Evolutionary conservation across 1,140 invertebrate genomes (phyloP).

Genomic region (Drosophila navojoa): DNA sequence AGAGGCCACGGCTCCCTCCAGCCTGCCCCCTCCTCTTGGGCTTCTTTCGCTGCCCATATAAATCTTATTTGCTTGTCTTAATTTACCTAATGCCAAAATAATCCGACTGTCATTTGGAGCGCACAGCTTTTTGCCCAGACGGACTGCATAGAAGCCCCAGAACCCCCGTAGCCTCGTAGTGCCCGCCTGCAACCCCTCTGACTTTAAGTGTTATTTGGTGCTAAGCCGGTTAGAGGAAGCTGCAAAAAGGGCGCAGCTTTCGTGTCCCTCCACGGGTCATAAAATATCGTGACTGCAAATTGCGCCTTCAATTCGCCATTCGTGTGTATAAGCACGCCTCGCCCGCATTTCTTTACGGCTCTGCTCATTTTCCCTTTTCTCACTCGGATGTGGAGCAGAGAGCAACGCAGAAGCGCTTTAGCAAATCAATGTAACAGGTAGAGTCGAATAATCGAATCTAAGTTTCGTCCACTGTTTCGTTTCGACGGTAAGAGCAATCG

Average conservation of each 20-base stretch:
- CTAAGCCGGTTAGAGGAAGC: conserved; percentile 37
- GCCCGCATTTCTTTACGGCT: too few species aligned
- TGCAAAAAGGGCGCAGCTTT: conserved; percentile 24
- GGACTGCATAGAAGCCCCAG: not conserved
- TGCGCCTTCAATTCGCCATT: conserved; percentile 30
- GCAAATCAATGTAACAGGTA: too few species aligned
- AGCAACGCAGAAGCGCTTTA: not conserved
- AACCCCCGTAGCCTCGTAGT: too few species aligned
- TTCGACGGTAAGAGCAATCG: too few species aligned
- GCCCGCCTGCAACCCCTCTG: not conserved
- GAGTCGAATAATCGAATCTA: too few species aligned
- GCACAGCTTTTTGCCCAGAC: conserved; percentile 37
- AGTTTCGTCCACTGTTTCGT: too few species aligned
- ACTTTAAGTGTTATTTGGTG: conserved; percentile 38
- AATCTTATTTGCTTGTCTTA: conserved; percentile 79
- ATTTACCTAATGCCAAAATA: conserved; percentile 62
- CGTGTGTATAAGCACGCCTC: conserved; percentile 14
- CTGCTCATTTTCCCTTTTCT: not conserved
- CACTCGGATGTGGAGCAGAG: not conserved
- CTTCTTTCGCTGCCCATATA: conserved; percentile 39
- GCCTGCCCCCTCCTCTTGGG: too few species aligned
- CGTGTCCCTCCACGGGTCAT: conserved; percentile 34
- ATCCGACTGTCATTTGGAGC: conserved; percentile 42
- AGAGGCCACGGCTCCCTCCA: too few species aligned
- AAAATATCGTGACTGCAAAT: conserved; percentile 40